phyloP scores from a whole-genome alignment of 2,113 vertebrate genomes.

The Tyrannus savana region DNA sequence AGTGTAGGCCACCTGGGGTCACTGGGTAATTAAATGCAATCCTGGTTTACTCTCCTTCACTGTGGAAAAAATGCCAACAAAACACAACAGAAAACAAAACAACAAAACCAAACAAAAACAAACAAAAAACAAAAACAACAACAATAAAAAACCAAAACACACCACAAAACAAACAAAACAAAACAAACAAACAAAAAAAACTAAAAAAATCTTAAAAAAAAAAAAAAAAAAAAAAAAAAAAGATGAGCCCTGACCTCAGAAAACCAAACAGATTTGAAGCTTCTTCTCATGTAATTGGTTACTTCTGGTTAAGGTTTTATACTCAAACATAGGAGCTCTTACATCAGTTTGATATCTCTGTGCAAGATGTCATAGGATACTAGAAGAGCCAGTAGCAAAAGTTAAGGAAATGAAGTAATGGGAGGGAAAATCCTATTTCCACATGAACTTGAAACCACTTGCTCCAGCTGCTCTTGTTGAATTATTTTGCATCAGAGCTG shows the following conservation, averaged over 20 bases:
- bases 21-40: constrained; percentile 64
- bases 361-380: not conserved
- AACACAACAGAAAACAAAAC: not conserved
- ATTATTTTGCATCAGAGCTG: not conserved
- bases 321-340: not conserved
- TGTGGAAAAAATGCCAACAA: not conserved
- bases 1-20: constrained; percentile 44
- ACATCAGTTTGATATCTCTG: not conserved
- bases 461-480: not conserved
- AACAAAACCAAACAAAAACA: not conserved
- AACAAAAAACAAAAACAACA: no score
- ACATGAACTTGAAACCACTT: not conserved
- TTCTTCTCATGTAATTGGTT: constrained; percentile 46
- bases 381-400: not conserved
- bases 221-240: not conserved
- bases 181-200: no score
- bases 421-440: not conserved
- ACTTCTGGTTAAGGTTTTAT: constrained; percentile 40
- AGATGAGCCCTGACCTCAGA: not conserved
- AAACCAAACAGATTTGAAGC: constrained; percentile 25
- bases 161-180: no score
- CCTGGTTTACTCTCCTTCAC: constrained; percentile 9
- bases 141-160: no score
- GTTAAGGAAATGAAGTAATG: not conserved
- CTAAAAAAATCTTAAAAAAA: not conserved